A percentile compares a stretch with the other conserved stretches of the same genome.
phyloP scores from a whole-genome alignment of 1,140 invertebrate species.

The Euwallacea similis region DNA sequence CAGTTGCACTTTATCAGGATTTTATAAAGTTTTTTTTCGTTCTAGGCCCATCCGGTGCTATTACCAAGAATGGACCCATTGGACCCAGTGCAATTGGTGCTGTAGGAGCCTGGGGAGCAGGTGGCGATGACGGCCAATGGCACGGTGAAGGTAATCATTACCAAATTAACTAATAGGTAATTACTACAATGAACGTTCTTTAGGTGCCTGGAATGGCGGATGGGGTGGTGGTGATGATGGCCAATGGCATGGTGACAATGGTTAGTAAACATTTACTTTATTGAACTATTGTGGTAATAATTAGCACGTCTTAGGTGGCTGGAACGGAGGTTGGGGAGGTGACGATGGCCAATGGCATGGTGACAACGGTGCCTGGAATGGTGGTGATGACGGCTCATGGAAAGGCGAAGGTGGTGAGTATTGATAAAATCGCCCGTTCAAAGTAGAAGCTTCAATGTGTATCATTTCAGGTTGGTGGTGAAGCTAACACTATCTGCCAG shows the following conservation, averaged over 20 bases:
- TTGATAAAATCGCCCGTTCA: background rate
- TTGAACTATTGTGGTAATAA: background rate
- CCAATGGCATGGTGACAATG: conserved; percentile 26
- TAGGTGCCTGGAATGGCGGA: conserved; percentile 24
- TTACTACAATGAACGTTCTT: background rate
- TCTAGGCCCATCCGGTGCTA: conserved; percentile 33
- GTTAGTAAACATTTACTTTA: background rate
- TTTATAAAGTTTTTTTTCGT: background rate
- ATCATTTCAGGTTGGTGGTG: conserved; percentile 12
- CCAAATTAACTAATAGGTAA: background rate
- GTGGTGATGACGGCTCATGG: conserved; percentile 19
- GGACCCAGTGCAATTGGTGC: conserved; percentile 1
- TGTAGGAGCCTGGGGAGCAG: background rate
- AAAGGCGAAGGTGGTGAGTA: conserved; percentile 19
- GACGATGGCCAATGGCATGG: conserved; percentile 28
- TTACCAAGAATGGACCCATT: conserved; percentile 35
- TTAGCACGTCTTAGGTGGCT: conserved; percentile 11
- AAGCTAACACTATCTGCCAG: conserved; percentile 13
- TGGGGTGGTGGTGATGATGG: conserved; percentile 29
- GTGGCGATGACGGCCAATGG: conserved; percentile 31
- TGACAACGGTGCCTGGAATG: conserved; percentile 14
- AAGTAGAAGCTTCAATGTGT: background rate
- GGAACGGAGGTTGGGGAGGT: conserved; percentile 33
- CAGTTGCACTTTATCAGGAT: background rate
- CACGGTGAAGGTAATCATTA: conserved; percentile 5